Evolutionary conservation across 2,888 invertebrate genomes (phyloP).

Genomic region (Pseudococcus viburni): DNA sequence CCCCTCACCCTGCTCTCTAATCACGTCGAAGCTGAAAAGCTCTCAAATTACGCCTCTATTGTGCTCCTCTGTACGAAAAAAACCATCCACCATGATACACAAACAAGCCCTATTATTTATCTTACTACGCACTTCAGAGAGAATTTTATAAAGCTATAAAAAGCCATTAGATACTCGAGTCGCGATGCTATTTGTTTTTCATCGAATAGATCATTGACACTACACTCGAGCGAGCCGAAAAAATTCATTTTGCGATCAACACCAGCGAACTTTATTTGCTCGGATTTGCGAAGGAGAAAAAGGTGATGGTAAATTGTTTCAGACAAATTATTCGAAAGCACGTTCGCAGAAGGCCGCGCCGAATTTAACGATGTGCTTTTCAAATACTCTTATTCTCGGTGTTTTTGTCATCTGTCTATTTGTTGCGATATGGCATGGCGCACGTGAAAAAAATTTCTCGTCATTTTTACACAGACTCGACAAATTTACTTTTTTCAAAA

Average conservation of each 20-base stretch:
- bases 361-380: background rate
- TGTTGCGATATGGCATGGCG: no score
- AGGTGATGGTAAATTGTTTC: background rate
- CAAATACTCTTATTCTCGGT: background rate
- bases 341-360: background rate
- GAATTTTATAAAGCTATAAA: background rate
- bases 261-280: background rate
- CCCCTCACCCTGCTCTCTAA: background rate
- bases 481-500: no score
- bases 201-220: background rate
- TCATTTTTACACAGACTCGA: background rate
- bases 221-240: background rate
- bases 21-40: background rate
- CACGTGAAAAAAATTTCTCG: background rate
- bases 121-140: background rate
- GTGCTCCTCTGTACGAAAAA: background rate
- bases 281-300: background rate
- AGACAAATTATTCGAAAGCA: constrained; percentile 11
- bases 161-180: background rate
- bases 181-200: background rate
- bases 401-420: constrained; percentile 10
- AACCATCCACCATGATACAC: background rate
- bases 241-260: constrained; percentile 2
- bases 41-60: background rate
- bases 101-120: background rate